Percentiles rank a stretch among this genome's conserved stretches.
phyloP scores from a whole-genome alignment of 2,888 invertebrate genomes.

The Eristalis intricaria region DNA sequence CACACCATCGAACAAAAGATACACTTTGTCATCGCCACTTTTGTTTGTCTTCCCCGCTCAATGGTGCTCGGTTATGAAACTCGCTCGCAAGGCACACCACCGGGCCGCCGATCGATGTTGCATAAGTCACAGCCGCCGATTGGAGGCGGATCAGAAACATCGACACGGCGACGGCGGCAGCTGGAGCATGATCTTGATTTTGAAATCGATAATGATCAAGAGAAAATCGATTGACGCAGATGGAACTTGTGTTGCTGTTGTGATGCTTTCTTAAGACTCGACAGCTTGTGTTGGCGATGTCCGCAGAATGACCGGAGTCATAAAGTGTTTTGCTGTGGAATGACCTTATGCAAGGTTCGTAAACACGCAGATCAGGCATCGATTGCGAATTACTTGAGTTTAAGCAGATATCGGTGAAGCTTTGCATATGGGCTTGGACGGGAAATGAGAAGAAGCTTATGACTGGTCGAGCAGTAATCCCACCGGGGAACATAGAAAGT shows the following conservation, averaged over 20 bases:
- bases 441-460: not conserved
- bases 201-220: constrained; percentile 64
- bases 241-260: constrained; percentile 7
- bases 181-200: constrained; percentile 56
- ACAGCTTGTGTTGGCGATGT: not conserved
- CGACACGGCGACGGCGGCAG: not conserved
- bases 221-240: constrained; percentile 57
- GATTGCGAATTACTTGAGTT: not conserved
- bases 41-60: constrained; percentile 32
- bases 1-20: constrained; percentile 33
- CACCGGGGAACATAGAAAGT: not conserved
- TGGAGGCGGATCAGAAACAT: constrained; percentile 30
- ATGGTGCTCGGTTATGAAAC: constrained; percentile 18
- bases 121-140: constrained; percentile 20
- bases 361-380: not conserved
- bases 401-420: not conserved
- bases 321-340: not conserved
- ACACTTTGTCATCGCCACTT: constrained; percentile 43
- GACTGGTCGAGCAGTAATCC: not conserved
- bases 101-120: not conserved
- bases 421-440: not conserved
- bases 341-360: not conserved
- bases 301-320: not conserved
- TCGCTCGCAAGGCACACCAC: not conserved
- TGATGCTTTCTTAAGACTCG: not conserved